Evolutionary conservation across 1,140 invertebrate species (phyloP).

Genomic region (Drosophila sturtevanti): DNA sequence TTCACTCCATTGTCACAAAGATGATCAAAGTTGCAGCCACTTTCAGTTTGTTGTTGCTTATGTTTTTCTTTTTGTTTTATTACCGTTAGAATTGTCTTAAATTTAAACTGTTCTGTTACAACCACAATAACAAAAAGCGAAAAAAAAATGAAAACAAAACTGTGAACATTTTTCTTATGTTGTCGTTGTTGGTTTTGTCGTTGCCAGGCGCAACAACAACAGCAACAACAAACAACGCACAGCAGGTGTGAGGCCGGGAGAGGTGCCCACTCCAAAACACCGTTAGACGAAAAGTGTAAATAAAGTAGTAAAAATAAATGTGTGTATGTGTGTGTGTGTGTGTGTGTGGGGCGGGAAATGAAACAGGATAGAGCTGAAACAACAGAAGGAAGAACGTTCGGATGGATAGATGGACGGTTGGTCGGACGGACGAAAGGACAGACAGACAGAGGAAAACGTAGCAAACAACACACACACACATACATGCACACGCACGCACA

Average conservation of each 20-base stretch:
- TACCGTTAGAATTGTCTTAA: constrained; percentile 33
- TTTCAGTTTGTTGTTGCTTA: constrained; percentile 23
- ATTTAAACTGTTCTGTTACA: not conserved
- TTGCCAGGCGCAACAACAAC: constrained; percentile 63
- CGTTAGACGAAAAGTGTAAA: constrained; percentile 60
- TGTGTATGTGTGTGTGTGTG: constrained; percentile 18
- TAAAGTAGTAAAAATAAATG: constrained; percentile 68
- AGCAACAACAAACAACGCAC: constrained; percentile 26
- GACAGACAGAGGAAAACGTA: constrained; percentile 41
- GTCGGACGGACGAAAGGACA: constrained; percentile 17
- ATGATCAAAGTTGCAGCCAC: not conserved
- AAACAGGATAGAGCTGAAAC: constrained; percentile 60
- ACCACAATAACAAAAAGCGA: constrained; percentile 22
- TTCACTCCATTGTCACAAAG: constrained; percentile 16
- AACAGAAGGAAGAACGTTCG: constrained; percentile 28
- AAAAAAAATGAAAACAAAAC: constrained; percentile 10
- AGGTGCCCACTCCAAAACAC: constrained; percentile 15
- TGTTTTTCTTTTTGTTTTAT: constrained; percentile 8
- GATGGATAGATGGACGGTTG: not conserved
- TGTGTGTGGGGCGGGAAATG: constrained; percentile 37
- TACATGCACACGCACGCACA: constrained; percentile 46
- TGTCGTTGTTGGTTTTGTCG: constrained; percentile 37
- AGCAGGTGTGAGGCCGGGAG: constrained; percentile 51
- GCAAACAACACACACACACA: constrained; percentile 39
- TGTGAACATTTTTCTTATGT: constrained; percentile 6